Percentiles rank a stretch among this genome's conserved stretches.
Evolutionary conservation across 2,797 vertebrate genomes (phyloP).

Genomic region (Prionace glauca): DNA sequence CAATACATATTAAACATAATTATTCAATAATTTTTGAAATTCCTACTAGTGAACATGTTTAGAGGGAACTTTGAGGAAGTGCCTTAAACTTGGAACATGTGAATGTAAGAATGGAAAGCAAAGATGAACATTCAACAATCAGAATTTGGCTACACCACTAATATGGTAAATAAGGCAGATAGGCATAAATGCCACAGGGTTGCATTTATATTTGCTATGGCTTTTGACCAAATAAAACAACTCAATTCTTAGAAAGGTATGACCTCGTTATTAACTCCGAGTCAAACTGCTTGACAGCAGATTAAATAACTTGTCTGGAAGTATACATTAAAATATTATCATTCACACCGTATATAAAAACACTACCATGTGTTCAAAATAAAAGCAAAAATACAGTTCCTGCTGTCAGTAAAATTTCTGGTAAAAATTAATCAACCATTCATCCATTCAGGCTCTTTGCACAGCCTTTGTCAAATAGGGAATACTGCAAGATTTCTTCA

Average conservation of each 20-base stretch:
- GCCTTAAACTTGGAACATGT: not conserved
- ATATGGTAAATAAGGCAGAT: conserved; percentile 49
- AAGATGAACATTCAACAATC: not conserved
- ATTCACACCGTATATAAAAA: conserved; percentile 76
- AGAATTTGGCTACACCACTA: conserved; percentile 43
- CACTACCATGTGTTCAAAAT: conserved; percentile 88
- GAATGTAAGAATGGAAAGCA: not conserved
- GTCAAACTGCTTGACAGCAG: not conserved
- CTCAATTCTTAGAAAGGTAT: conserved; percentile 4
- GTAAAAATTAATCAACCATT: conserved; percentile 99
- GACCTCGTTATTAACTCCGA: not conserved
- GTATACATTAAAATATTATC: conserved; percentile 64
- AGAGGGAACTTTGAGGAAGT: not conserved
- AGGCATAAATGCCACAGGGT: conserved; percentile 47
- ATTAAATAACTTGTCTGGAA: not conserved
- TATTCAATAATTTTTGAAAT: not conserved
- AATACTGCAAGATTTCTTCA: conserved; percentile 89
- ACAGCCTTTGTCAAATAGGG: conserved; percentile 98
- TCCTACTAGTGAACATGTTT: not conserved
- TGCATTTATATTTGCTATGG: conserved; percentile 31
- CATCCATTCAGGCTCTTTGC: conserved; percentile 99
- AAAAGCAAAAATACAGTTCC: conserved; percentile 93
- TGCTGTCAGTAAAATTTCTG: conserved; percentile 95
- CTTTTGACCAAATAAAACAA: conserved; percentile 2
- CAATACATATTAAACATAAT: not conserved